Base-by-base conservation (phyloP, 2,113 vertebrate species). In the Cathartes aura region DNA sequence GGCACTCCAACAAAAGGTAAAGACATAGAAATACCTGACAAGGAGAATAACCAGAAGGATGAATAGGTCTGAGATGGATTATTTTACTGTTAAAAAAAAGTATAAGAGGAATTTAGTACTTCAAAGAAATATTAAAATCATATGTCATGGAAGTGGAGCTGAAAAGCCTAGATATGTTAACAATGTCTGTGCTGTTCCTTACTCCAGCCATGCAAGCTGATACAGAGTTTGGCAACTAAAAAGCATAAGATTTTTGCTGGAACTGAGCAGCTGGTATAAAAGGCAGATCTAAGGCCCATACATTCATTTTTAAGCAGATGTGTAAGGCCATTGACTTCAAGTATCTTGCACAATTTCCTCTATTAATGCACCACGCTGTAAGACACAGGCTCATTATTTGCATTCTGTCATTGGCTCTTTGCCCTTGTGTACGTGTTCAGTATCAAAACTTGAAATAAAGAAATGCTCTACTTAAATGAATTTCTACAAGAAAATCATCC, bases 291-390 rank as follows among this genome's bases (percentile, higher is more conserved):
- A 36, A 27, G 42, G 38, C 50, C 50, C 26, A 5, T 2, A 9
- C 18, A 8, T 38, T 43, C 14, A 17, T 30, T 32, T 73, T 36
- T 27, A 56, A 47, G 66, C 62, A 80, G 56, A 30, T 29, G 16
- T 53, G 17, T 30, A 24, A 48, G 20, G 42, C n/a, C 64, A 30
- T 56, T 23, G 36, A 5, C 43, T 92, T 52, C 0, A 17, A 24
- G 64, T 8, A 13, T 32, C 52, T 66, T 42, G 19, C 58, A 43
- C 72, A 40, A 13, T 55, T 85, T 62, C 78, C 47, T 23, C 38
- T 15, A 5, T 22, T n/a, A 26, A 17, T 29, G 34, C 56, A n/a
- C 43, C 0, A 0, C 7, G 20, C 53, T 86, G 19, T 9, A 34
- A 59, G 89, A 23, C 30, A 34, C 42, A 38, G 71, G 43, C 47